A percentile compares a stretch with the other conserved stretches of the same genome.
phyloP scores from a whole-genome alignment of 2,113 vertebrate species.

The Panurus biarmicus region DNA sequence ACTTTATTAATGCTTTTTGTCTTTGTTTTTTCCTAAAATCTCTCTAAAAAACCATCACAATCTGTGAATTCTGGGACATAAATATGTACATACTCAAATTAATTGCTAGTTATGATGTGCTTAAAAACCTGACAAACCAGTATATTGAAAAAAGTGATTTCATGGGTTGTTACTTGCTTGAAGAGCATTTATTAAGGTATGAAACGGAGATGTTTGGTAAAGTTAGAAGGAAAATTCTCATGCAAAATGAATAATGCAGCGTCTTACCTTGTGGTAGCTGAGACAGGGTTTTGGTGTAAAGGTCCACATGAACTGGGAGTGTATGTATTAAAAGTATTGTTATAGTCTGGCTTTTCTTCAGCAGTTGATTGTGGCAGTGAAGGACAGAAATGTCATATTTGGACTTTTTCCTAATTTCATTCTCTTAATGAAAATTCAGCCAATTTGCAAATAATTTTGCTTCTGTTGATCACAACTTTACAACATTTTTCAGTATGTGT shows the following conservation, averaged over 20 bases:
- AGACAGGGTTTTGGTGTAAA: not conserved
- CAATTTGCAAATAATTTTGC: not conserved
- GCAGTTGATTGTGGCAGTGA: not conserved
- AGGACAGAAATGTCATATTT: not conserved
- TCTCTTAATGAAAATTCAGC: not conserved
- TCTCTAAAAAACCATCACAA: not conserved
- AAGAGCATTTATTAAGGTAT: not conserved
- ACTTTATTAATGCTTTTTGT: not conserved
- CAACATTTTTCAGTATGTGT: not conserved
- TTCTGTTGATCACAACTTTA: not conserved
- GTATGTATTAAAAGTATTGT: not conserved
- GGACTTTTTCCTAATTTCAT: not conserved
- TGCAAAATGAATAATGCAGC: not conserved
- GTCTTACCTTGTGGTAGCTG: not conserved
- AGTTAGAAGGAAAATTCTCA: not conserved
- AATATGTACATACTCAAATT: not conserved
- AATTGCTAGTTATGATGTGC: not conserved
- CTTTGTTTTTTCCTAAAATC: not conserved
- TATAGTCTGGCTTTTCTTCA: not conserved
- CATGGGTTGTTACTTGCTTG: not conserved
- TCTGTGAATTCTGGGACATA: not conserved
- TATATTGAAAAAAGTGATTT: not conserved
- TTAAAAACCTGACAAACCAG: not conserved
- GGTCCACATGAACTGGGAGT: rapidly evolving
- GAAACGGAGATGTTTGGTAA: not conserved